Percentiles rank a stretch among this genome's conserved stretches.
Conservation (phyloP, 2,888 invertebrate species). For the Aphelenchoides bicaudatus region DNA sequence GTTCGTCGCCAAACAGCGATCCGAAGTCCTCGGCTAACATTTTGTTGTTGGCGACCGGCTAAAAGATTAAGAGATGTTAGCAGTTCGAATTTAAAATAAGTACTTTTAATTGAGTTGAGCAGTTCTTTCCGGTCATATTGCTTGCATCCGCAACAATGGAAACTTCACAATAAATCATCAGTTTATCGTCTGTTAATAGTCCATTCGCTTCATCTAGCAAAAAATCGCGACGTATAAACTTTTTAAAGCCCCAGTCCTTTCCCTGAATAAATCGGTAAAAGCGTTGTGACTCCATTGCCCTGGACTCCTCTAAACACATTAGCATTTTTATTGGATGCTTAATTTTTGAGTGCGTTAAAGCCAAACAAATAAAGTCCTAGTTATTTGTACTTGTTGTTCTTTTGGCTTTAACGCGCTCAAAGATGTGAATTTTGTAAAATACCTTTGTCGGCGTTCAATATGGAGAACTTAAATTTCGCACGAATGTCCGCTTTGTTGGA, state of each 20-base stretch:
- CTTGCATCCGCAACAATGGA: constrained; percentile 98
- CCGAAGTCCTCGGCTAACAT: constrained; percentile 79
- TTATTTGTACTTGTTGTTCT: no score
- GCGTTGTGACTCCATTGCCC: constrained; percentile 77
- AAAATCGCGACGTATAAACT: constrained; percentile 97
- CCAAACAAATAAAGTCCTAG: no score
- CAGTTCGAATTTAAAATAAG: no score
- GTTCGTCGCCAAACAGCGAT: constrained; percentile 88
- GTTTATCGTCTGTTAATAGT: constrained; percentile 92
- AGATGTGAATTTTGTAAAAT: no score
- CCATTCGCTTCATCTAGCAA: constrained; percentile 97
- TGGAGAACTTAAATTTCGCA: constrained; percentile 99
- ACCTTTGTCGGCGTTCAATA: constrained; percentile 98
- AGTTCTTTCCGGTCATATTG: constrained; percentile 93
- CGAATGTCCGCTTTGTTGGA: constrained; percentile 99
- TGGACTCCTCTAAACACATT: no score
- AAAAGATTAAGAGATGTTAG: no score
- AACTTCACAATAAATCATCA: constrained; percentile 73
- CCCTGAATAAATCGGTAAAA: constrained; percentile 99
- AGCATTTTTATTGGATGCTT: no score
- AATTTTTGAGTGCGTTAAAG: no score
- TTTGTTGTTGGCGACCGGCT: constrained; percentile 74
- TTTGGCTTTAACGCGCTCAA: constrained; percentile 99
- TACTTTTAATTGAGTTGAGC: no score
- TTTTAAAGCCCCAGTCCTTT: constrained; percentile 99